phyloP scores from a whole-genome alignment of 2,797 vertebrate genomes.

The Apogon talboti region DNA sequence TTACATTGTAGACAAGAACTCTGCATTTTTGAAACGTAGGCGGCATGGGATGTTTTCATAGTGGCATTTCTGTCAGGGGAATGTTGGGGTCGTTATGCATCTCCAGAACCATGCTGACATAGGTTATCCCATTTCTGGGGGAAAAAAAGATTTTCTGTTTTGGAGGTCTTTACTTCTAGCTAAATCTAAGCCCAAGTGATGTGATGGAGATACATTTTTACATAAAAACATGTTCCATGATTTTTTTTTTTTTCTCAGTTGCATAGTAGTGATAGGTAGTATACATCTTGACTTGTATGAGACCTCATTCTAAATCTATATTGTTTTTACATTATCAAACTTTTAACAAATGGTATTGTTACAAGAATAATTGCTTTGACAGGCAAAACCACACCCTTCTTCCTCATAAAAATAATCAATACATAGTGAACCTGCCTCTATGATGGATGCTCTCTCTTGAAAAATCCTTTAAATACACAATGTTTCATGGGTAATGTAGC shows the following conservation, averaged over 20 bases:
- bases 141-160: slow-evolving; percentile 34
- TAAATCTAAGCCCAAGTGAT: slow-evolving; percentile 46
- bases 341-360: too few relatives aligned
- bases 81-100: slow-evolving; percentile 60
- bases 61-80: slow-evolving; percentile 77
- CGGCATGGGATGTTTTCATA: slow-evolving; percentile 67
- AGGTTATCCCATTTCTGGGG: slow-evolving; percentile 51
- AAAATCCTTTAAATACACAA: too few relatives aligned
- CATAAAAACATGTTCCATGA: background rate
- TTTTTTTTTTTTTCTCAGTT: background rate
- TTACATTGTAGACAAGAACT: slow-evolving; percentile 77
- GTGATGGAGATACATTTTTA: slow-evolving; percentile 53
- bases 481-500: background rate
- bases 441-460: too few relatives aligned
- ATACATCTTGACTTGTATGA: background rate
- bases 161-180: slow-evolving; percentile 56
- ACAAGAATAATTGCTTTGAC: too few relatives aligned
- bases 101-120: slow-evolving; percentile 65
- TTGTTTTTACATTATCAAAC: background rate
- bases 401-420: too few relatives aligned
- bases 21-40: slow-evolving; percentile 68
- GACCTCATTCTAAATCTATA: background rate
- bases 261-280: slow-evolving; percentile 1
- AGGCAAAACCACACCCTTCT: too few relatives aligned
- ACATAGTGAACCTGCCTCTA: too few relatives aligned